phyloP scores from a whole-genome alignment of 1,140 invertebrate genomes.

The Papilio helenus region DNA sequence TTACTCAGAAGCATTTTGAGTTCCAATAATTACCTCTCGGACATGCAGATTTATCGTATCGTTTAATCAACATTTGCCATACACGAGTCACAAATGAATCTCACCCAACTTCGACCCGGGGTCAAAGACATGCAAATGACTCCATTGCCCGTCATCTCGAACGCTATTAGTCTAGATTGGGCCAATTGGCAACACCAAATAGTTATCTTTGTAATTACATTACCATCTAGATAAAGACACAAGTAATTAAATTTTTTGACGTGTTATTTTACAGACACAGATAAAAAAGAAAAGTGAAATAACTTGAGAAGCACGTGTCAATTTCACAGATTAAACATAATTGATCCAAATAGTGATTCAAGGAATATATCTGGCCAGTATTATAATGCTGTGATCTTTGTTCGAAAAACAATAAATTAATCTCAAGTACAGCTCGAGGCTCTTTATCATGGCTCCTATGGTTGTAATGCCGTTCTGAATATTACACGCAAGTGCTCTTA shows the following conservation, averaged over 20 bases:
- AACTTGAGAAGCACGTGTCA: too few species aligned
- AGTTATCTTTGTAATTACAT: constrained; percentile 48
- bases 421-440: not conserved
- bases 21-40: constrained; percentile 19
- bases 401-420: not conserved
- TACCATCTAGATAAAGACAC: constrained; percentile 10
- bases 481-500: constrained; percentile 22
- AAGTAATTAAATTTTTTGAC: not conserved
- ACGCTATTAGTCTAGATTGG: constrained; percentile 64
- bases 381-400: not conserved
- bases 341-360: too few species aligned
- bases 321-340: too few species aligned
- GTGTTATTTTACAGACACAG: not conserved
- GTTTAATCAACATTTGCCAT: constrained; percentile 44
- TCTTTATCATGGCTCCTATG: constrained; percentile 16
- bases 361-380: not conserved
- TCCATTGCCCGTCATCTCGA: constrained; percentile 56
- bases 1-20: constrained; percentile 19
- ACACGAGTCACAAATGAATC: constrained; percentile 43
- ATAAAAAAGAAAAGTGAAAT: too few species aligned
- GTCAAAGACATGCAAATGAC: constrained; percentile 66
- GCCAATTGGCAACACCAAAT: constrained; percentile 60
- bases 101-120: constrained; percentile 46
- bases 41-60: constrained; percentile 43
- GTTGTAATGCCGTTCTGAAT: constrained; percentile 12